phyloP scores from a whole-genome alignment of 2,797 vertebrate genomes.

The Dryobates pubescens region DNA sequence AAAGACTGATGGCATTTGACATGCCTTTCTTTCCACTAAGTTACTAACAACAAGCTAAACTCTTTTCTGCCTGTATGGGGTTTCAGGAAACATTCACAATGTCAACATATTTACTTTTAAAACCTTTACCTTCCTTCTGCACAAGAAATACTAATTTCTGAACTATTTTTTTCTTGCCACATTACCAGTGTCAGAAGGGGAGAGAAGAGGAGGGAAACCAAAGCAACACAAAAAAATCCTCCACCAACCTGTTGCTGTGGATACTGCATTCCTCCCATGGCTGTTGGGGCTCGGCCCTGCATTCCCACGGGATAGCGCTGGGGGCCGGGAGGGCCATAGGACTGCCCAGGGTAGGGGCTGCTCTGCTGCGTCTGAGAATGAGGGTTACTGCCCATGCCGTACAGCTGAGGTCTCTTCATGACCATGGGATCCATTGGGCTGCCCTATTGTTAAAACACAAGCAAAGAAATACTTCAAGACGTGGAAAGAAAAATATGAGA shows the following conservation, averaged over 20 bases:
- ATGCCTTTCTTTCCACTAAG: neutral
- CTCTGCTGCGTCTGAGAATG: slow-evolving; percentile 89
- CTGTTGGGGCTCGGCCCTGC: slow-evolving; percentile 85
- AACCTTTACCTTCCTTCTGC: neutral
- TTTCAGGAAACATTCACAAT: neutral
- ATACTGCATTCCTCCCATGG: slow-evolving; percentile 91
- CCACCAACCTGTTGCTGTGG: slow-evolving; percentile 91
- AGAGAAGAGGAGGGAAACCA: neutral
- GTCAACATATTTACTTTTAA: neutral
- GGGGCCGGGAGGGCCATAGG: slow-evolving; percentile 85
- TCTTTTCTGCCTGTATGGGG: neutral
- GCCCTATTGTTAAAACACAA: slow-evolving; percentile 79
- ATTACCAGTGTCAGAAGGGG: neutral
- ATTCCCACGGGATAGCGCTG: slow-evolving; percentile 91
- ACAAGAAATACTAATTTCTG: neutral
- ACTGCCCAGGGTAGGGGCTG: slow-evolving; percentile 85
- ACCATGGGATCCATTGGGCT: slow-evolving; percentile 89
- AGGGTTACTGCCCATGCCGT: slow-evolving; percentile 85
- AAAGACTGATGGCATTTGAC: neutral
- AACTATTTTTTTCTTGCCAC: neutral
- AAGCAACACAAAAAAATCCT: slow-evolving; percentile 12
- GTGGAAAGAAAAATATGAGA: neutral
- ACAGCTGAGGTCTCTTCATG: slow-evolving; percentile 93
- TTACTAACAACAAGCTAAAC: neutral
- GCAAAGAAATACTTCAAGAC: neutral